Conservation (phyloP, 2,113 vertebrate species). For the Cromileptes altivelis region DNA sequence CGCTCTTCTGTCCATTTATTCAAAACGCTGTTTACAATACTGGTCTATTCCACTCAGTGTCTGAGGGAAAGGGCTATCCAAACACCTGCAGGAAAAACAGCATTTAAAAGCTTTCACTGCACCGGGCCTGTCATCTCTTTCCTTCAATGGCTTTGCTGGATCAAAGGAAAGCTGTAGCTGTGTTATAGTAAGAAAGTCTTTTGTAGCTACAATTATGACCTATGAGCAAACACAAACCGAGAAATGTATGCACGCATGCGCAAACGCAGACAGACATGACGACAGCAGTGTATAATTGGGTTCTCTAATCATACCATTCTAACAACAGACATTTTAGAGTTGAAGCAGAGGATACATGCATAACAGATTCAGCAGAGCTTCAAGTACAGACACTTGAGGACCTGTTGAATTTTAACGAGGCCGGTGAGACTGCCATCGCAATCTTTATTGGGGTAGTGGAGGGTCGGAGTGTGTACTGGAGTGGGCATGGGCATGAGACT, state of each 20-base stretch:
- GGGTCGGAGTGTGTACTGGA: constrained; percentile 59
- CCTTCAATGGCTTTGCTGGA: constrained; percentile 63
- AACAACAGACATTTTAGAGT: constrained; percentile 35
- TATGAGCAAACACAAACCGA: constrained; percentile 22
- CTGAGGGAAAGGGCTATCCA: constrained; percentile 50
- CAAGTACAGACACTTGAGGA: constrained; percentile 65
- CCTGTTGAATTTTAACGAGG: constrained; percentile 77
- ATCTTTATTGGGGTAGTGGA: constrained; percentile 55
- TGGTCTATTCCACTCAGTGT: constrained; percentile 31
- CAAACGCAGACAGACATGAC: constrained; percentile 12
- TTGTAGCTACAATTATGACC: constrained; percentile 53
- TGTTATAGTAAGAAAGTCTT: constrained; percentile 40
- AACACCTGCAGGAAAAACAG: constrained; percentile 79
- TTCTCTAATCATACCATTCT: constrained; percentile 41
- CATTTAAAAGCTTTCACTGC: constrained; percentile 76
- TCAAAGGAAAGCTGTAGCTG: constrained; percentile 73
- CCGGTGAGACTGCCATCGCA: constrained; percentile 51
- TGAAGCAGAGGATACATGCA: constrained; percentile 41
- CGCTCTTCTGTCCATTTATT: constrained; percentile 37
- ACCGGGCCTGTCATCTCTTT: constrained; percentile 60
- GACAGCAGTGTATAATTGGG: constrained; percentile 31
- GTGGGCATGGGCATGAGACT: constrained; percentile 65
- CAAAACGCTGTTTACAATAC: constrained; percentile 51
- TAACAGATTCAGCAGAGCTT: constrained; percentile 45
- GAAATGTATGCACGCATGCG: constrained; percentile 22